Evolutionary conservation across 2,888 invertebrate species (phyloP).

Genomic region (Aleiodes leptofemur): DNA sequence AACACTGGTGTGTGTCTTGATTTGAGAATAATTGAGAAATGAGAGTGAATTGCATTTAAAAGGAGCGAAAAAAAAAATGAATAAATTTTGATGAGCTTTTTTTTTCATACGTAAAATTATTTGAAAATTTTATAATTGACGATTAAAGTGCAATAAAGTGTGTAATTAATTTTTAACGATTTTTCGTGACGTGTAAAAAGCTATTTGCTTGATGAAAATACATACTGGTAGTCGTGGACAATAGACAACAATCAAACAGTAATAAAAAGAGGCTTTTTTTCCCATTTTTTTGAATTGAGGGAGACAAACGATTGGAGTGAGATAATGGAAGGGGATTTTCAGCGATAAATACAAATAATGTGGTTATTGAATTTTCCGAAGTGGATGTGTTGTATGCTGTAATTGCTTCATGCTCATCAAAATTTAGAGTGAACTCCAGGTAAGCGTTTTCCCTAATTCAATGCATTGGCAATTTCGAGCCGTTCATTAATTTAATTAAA

Average conservation of each 20-base stretch:
- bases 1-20: not conserved
- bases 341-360: conserved; percentile 41
- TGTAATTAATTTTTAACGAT: not conserved
- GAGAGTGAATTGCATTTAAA: conserved; percentile 1
- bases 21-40: not conserved
- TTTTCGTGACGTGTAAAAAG: not conserved
- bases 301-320: conserved; percentile 8
- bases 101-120: too few species aligned
- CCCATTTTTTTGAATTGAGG: not conserved
- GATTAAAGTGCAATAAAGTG: conserved; percentile 21
- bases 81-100: not conserved
- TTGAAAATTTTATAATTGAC: too few species aligned
- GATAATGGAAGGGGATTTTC: too few species aligned
- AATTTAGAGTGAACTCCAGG: conserved; percentile 20
- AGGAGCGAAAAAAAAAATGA: not conserved
- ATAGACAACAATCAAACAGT: conserved; percentile 8
- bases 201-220: conserved; percentile 2
- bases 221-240: conserved; percentile 16
- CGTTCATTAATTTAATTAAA: conserved; percentile 38
- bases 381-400: conserved; percentile 32
- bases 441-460: conserved; percentile 48
- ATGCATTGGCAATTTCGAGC: conserved; percentile 47
- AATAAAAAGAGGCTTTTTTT: not conserved
- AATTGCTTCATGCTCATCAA: conserved; percentile 44
- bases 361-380: conserved; percentile 57